A percentile compares a stretch with the other conserved stretches of the same genome.
Conservation (phyloP, 2,888 invertebrate genomes). For the Petrolisthes manimaculis region DNA sequence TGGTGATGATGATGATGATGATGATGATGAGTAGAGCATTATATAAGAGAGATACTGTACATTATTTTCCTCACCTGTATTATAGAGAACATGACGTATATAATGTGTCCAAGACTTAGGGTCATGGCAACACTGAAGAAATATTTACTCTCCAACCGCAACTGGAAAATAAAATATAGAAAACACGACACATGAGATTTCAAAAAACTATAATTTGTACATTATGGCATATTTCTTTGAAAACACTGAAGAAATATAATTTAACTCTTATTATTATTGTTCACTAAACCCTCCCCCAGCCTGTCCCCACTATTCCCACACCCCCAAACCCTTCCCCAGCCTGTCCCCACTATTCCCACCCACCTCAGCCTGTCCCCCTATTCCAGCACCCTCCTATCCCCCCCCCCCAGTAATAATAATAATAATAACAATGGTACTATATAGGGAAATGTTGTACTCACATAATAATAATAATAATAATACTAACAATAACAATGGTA, state of each 20-base stretch:
- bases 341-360: too few relatives aligned
- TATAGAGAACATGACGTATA: slow-evolving; percentile 26
- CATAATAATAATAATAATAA: background rate
- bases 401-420: background rate
- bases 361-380: too few relatives aligned
- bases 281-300: too few relatives aligned
- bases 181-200: background rate
- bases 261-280: too few relatives aligned
- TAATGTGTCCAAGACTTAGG: slow-evolving; percentile 33
- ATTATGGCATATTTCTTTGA: background rate
- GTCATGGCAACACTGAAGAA: slow-evolving; percentile 36
- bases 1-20: background rate
- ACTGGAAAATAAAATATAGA: slow-evolving; percentile 9
- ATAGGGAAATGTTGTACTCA: too few relatives aligned
- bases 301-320: too few relatives aligned
- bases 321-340: too few relatives aligned
- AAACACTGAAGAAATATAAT: too few relatives aligned
- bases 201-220: background rate
- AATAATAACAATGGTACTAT: too few relatives aligned
- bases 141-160: slow-evolving; percentile 41
- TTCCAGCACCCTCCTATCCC: too few relatives aligned
- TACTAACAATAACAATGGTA: too few relatives aligned
- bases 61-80: slow-evolving; percentile 27
- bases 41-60: background rate
- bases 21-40: background rate